Percentiles rank a stretch among this genome's conserved stretches.
These are phyloP conservation scores for Leptopilina clavipes DNA, from an alignment of 1,140 invertebrate genomes.

Conservation along the genomic window DNA sequence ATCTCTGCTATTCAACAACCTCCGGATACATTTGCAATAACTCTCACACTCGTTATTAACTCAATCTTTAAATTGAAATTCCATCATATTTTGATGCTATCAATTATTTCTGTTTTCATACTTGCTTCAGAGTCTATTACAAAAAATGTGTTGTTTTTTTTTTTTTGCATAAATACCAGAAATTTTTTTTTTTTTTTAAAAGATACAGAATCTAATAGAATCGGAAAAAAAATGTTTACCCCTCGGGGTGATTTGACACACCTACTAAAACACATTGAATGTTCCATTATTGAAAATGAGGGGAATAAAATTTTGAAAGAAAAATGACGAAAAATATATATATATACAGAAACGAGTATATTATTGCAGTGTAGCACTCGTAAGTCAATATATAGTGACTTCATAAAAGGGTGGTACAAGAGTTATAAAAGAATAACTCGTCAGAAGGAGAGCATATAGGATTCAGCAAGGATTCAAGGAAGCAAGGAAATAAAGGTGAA, in stretches of 20 bases:
- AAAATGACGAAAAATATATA: constrained; percentile 6
- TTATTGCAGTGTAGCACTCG: background rate
- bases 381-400: constrained; percentile 15
- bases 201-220: background rate
- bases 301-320: background rate
- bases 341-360: constrained; percentile 7
- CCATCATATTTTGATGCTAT: too few species aligned
- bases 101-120: too few species aligned
- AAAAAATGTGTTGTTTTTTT: too few species aligned
- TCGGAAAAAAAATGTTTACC: background rate
- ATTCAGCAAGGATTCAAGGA: background rate
- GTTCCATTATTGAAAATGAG: background rate
- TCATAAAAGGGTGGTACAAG: constrained; percentile 1
- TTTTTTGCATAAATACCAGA: too few species aligned
- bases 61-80: background rate
- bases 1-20: constrained; percentile 3
- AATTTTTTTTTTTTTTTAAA: too few species aligned
- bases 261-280: constrained; percentile 6
- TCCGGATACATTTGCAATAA: background rate
- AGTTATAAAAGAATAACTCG: background rate
- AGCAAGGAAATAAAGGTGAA: background rate
- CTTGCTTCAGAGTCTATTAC: too few species aligned
- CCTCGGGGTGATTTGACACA: background rate
- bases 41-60: background rate
- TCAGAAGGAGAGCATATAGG: background rate